Evolutionary conservation across 1,140 invertebrate species (phyloP).

Genomic region (Heliconius himera): DNA sequence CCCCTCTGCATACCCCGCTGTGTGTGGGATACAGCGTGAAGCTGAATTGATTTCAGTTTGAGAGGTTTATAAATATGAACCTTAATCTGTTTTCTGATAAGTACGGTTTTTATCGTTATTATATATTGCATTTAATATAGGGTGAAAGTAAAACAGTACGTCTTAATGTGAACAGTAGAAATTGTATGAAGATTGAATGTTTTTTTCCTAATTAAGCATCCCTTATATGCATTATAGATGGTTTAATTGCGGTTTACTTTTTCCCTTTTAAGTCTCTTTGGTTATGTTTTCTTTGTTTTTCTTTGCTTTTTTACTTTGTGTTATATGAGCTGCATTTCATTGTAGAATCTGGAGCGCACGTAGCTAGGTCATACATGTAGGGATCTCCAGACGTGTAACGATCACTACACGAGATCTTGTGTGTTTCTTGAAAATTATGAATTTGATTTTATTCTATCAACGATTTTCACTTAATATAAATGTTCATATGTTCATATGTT

Average conservation of each 20-base stretch:
- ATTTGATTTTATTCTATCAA: background rate
- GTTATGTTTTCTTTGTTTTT: background rate
- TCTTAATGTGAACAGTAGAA: no score
- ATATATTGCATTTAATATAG: no score
- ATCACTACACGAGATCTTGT: background rate
- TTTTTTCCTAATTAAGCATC: no score
- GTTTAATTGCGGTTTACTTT: background rate
- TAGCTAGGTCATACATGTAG: slow-evolving; percentile 13
- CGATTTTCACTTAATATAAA: background rate
- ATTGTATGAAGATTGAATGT: no score
- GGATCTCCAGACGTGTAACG: background rate
- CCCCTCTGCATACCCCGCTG: no score
- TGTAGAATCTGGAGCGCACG: slow-evolving; percentile 9
- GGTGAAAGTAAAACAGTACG: no score
- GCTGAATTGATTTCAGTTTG: no score
- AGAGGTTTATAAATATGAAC: no score
- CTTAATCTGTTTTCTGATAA: no score
- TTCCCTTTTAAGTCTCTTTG: background rate
- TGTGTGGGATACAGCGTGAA: no score
- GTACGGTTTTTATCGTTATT: no score
- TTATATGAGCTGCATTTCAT: background rate
- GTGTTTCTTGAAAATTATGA: background rate
- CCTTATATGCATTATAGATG: background rate
- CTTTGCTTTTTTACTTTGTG: background rate
- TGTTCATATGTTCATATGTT: background rate